Evolutionary conservation across 2,888 invertebrate species (phyloP).

Genomic region (Drosophila anomelani): DNA sequence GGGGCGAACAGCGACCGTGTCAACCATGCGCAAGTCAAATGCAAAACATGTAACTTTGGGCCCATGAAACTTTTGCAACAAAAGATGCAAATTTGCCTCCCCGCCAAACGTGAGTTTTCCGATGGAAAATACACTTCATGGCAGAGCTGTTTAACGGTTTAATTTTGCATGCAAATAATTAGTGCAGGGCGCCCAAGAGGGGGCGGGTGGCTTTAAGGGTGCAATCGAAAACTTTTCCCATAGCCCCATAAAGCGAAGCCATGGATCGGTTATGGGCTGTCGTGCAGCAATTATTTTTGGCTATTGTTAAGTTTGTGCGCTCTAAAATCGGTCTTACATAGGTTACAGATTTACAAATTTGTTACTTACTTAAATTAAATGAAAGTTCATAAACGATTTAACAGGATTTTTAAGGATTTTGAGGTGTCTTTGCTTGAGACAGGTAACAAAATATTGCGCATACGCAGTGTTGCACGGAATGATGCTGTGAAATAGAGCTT

Average conservation of each 20-base stretch:
- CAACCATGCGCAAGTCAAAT: conserved; percentile 63
- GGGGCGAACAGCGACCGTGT: conserved; percentile 36
- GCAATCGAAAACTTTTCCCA: conserved; percentile 32
- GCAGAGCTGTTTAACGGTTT: conserved; percentile 37
- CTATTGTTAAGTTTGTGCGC: background rate
- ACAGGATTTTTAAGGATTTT: background rate
- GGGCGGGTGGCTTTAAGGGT: conserved; percentile 23
- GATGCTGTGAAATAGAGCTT: background rate
- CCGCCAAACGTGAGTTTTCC: conserved; percentile 46
- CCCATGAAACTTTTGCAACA: conserved; percentile 51
- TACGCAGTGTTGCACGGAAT: conserved; percentile 16
- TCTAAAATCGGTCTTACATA: background rate
- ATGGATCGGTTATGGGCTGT: conserved; percentile 27
- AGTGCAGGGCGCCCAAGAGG: conserved; percentile 33
- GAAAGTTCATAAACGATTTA: background rate
- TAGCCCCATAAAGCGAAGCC: conserved; percentile 27
- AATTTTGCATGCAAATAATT: conserved; percentile 55
- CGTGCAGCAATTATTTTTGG: conserved; percentile 4
- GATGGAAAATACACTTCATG: conserved; percentile 11
- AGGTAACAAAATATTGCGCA: conserved; percentile 10
- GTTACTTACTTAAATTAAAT: background rate
- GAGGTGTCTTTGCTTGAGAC: background rate
- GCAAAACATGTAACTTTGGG: conserved; percentile 57
- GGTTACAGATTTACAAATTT: background rate
- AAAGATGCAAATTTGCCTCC: conserved; percentile 50